These are phyloP conservation scores for Melanostoma mellinum DNA, from an alignment of 2,888 invertebrate genomes.

Conservation along the genomic window DNA sequence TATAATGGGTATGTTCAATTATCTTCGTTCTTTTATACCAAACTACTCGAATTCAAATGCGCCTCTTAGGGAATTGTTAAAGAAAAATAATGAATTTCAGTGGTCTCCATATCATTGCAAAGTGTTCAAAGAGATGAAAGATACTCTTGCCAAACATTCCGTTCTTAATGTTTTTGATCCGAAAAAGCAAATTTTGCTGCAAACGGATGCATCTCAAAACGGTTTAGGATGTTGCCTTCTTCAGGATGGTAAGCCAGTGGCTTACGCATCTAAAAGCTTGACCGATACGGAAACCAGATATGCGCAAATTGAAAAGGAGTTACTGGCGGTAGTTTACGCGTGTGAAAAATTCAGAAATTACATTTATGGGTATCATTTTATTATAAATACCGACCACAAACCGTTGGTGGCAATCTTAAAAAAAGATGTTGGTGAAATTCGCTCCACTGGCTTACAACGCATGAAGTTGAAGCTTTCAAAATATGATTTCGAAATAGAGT, in stretches of 20 bases:
- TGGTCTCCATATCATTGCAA: too few relatives aligned
- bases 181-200: slow-evolving; percentile 21
- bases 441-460: slow-evolving; percentile 51
- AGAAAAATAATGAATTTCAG: too few relatives aligned
- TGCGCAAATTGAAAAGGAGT: slow-evolving; percentile 58
- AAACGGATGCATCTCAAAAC: slow-evolving; percentile 46
- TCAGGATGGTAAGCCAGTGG: slow-evolving; percentile 13
- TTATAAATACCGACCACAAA: slow-evolving; percentile 19
- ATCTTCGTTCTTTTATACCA: too few relatives aligned
- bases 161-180: slow-evolving; percentile 24
- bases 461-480: slow-evolving; percentile 73
- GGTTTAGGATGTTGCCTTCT: slow-evolving; percentile 47
- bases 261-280: slow-evolving; percentile 73
- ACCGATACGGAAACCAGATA: slow-evolving; percentile 74
- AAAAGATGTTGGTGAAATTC: slow-evolving; percentile 41
- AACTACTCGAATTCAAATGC: too few relatives aligned
- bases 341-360: too few relatives aligned
- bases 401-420: slow-evolving; percentile 67
- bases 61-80: too few relatives aligned
- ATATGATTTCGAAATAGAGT: slow-evolving; percentile 68
- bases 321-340: slow-evolving; percentile 1
- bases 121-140: slow-evolving; percentile 72
- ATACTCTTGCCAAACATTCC: slow-evolving; percentile 72
- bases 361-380: slow-evolving; percentile 13
- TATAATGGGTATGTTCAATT: slow-evolving; percentile 60